phyloP scores from a whole-genome alignment of 2,113 vertebrate genomes.

The Nibea albiflora region DNA sequence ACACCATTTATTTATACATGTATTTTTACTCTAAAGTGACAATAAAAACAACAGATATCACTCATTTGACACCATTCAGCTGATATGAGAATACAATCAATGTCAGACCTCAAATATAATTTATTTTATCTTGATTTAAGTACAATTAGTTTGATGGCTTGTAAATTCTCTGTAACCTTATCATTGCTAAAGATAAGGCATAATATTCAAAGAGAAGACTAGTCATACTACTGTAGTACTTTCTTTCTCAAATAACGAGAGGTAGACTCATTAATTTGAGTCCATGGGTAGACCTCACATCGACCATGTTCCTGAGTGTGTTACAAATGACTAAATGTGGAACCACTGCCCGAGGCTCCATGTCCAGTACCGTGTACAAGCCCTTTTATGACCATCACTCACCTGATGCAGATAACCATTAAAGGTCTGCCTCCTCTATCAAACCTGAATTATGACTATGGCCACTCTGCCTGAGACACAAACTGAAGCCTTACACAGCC shows the following conservation, averaged over 20 bases:
- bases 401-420: constrained; percentile 1
- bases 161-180: not conserved
- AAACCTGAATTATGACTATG: not conserved
- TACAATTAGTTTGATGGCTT: no score
- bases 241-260: not conserved
- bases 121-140: no score
- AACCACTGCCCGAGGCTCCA: not conserved
- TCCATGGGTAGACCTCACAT: not conserved
- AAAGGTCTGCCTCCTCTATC: not conserved
- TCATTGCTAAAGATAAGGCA: no score
- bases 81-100: no score
- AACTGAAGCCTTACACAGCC: not conserved
- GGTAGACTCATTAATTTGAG: not conserved
- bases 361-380: not conserved
- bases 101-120: no score
- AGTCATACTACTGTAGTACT: not conserved
- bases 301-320: not conserved
- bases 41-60: not conserved
- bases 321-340: not conserved
- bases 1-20: not conserved
- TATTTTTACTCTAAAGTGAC: not conserved
- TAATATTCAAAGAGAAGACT: not conserved
- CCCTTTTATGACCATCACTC: constrained; percentile 1
- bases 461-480: not conserved
- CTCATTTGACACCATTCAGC: no score